Percentiles rank a stretch among this genome's conserved stretches.
These are phyloP conservation scores for Oriolus oriolus DNA, from an alignment of 2,113 vertebrate species.

Conservation along the genomic window DNA sequence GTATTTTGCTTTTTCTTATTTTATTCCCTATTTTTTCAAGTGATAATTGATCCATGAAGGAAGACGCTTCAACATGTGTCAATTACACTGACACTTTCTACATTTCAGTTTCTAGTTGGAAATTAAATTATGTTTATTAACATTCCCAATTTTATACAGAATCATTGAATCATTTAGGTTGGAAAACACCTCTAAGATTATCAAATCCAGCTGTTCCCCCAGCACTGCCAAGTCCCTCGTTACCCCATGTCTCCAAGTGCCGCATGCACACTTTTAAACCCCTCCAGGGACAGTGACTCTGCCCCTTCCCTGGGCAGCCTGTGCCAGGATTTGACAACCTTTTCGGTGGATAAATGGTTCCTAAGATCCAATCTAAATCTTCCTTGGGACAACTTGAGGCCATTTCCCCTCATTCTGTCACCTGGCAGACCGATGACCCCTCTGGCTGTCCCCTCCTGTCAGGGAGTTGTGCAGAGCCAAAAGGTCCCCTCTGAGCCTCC, in stretches of 20 bases:
- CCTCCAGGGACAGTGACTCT: too few species aligned
- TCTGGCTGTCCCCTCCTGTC: not conserved
- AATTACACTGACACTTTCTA: not conserved
- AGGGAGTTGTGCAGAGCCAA: not conserved
- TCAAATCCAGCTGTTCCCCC: not conserved
- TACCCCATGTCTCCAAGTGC: not conserved
- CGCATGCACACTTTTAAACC: not conserved
- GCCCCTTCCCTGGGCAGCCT: not conserved
- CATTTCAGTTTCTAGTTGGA: not conserved
- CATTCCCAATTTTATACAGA: not conserved
- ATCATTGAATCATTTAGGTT: not conserved
- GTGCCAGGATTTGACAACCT: too few species aligned
- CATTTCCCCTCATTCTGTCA: not conserved
- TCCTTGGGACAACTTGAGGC: not conserved
- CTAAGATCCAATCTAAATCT: not conserved
- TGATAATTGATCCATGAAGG: not conserved
- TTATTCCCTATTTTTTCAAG: not conserved
- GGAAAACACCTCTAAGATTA: not conserved
- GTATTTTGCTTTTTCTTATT: not conserved
- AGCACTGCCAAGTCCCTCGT: not conserved
- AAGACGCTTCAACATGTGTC: not conserved
- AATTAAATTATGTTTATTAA: not conserved
- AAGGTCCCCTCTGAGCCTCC: not conserved
- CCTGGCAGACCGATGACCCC: accelerated
- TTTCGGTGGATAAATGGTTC: not conserved